Evolutionary conservation across 2,888 invertebrate genomes (phyloP), one percentile per base, ranked within the genome.

Genomic region (Muscina levida): DNA sequence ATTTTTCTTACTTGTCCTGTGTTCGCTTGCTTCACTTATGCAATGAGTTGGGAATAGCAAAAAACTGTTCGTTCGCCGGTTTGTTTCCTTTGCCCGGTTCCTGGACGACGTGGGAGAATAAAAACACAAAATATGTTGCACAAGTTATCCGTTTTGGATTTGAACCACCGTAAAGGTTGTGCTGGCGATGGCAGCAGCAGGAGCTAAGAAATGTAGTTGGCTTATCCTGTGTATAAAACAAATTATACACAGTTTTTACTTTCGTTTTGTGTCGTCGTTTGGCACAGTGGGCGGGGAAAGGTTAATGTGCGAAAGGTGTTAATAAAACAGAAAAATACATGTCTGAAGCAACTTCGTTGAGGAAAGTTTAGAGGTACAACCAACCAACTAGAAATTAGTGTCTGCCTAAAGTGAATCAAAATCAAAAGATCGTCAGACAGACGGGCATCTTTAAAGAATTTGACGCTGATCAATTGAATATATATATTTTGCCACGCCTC

Each of bases 211-310:
- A 67, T 51, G 26, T 74, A 67, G 62, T 78, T 82, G 80, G 80
- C 78, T 82, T 82, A 82, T 81, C 76, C 68, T 51, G 17, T 8
- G 4, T 31, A 82, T 79, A 82, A 82, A 81, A 81, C 71, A 80
- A 80, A 80, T 80, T 76, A 82, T 76, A 68, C 62, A 68, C 62
- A 31, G 3, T 56, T 56, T 68, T 77, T 74, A 48, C 31, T 11
- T 31, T 26, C 17, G 13, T 57, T 71, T 48, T 71, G 59, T 59
- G 8, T 59, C 13, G 46, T 56, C 39, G 22, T 37, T 31, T 31
- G 31, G 31, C 31, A 31, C 31, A 31, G 31, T 31, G 31, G 31
- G 31, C n/a, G n/a, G n/a, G n/a, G n/a, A n/a, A n/a, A n/a, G n/a
- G n/a, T n/a, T n/a, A n/a, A n/a, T n/a, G n/a, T n/a, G n/a, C n/a